Evolutionary conservation across 2,888 invertebrate genomes (phyloP).

Genomic region (Trichopria drosophilae): DNA sequence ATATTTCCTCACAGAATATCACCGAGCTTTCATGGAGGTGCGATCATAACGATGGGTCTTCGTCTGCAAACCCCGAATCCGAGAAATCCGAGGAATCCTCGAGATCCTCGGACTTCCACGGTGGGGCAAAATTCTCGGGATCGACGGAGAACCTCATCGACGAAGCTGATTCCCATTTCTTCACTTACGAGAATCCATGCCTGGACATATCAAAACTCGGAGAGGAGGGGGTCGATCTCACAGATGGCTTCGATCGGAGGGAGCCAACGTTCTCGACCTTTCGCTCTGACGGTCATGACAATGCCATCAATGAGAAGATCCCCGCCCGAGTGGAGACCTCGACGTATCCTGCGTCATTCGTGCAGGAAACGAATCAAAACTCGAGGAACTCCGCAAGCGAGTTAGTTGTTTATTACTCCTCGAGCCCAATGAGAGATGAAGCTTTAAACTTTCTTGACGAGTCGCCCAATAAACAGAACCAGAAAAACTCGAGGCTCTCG

Average conservation of each 20-base stretch:
- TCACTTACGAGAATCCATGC: slow-evolving; percentile 15
- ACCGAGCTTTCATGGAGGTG: no score
- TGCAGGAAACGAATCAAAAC: slow-evolving; percentile 45
- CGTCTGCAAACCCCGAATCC: no score
- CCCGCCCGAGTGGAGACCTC: slow-evolving; percentile 10
- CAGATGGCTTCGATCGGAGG: slow-evolving; percentile 1
- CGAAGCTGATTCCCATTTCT: slow-evolving; percentile 11
- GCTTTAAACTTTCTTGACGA: slow-evolving; percentile 28
- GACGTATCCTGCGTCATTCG: slow-evolving; percentile 25
- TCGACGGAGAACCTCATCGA: slow-evolving; percentile 26
- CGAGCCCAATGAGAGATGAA: neutral
- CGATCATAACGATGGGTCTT: no score
- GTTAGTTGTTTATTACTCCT: neutral
- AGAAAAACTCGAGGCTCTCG: slow-evolving; percentile 41
- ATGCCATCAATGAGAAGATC: slow-evolving; percentile 6
- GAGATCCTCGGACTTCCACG: neutral
- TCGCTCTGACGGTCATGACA: slow-evolving; percentile 3
- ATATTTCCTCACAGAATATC: no score
- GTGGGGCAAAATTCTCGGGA: slow-evolving; percentile 3
- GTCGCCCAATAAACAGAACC: slow-evolving; percentile 44
- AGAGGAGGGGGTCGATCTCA: slow-evolving; percentile 5
- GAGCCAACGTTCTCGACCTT: slow-evolving; percentile 11
- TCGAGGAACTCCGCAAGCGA: slow-evolving; percentile 40
- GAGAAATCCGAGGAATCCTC: neutral
- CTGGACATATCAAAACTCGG: slow-evolving; percentile 8